These are phyloP conservation scores for Drosophila pseudotalamancana DNA, from an alignment of 2,888 invertebrate genomes.

Conservation along the genomic window DNA sequence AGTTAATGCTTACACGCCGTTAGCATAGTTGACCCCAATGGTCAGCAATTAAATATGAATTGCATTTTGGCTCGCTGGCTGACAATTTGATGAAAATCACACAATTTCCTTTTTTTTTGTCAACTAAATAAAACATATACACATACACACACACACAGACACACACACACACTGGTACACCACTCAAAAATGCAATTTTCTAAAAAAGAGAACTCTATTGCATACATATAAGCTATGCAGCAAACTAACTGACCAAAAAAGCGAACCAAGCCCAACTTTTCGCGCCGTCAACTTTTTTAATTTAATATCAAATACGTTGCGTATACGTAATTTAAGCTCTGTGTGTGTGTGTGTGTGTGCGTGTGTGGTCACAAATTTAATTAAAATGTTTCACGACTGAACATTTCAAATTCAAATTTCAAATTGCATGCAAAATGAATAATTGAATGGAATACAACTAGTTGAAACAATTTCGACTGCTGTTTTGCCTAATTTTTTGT, in stretches of 20 bases:
- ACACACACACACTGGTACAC: not conserved
- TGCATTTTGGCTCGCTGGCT: conserved; percentile 15
- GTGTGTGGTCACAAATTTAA: conserved; percentile 64
- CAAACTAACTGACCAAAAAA: conserved; percentile 51
- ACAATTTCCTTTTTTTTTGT: conserved; percentile 23
- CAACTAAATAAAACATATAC: conserved; percentile 36
- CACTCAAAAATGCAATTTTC: conserved; percentile 44
- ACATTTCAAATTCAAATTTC: conserved; percentile 61
- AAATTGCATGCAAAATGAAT: conserved; percentile 69
- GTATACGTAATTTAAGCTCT: conserved; percentile 70
- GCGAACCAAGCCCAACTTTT: conserved; percentile 47
- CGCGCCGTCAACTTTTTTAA: conserved; percentile 64
- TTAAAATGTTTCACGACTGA: conserved; percentile 66
- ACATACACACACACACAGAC: conserved; percentile 3
- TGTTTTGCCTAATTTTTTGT: conserved; percentile 48
- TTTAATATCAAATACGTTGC: conserved; percentile 65
- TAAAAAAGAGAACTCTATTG: conserved; percentile 2
- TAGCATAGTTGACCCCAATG: conserved; percentile 20
- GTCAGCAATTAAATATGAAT: conserved; percentile 38
- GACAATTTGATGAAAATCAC: conserved; percentile 31
- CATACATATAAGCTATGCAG: conserved; percentile 9
- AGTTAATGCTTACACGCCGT: conserved; percentile 20
- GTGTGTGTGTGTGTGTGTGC: conserved; percentile 6
- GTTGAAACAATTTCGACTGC: conserved; percentile 49
- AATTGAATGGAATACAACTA: conserved; percentile 60